Base-by-base conservation (phyloP, 2,888 invertebrate species). In the Trachelus iudaicus region DNA sequence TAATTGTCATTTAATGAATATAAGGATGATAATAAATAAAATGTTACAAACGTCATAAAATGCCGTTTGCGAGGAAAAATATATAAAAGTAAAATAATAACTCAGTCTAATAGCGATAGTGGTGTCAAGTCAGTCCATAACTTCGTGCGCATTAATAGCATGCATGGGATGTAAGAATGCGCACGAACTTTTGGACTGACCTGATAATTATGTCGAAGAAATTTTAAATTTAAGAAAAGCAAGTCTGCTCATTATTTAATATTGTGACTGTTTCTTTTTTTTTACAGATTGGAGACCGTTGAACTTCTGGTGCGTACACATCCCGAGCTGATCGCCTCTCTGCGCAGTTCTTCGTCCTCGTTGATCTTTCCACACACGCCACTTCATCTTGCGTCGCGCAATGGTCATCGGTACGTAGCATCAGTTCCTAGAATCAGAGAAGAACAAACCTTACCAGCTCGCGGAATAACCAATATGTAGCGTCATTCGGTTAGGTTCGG, bases 361-460 rank as follows among this genome's bases (percentile, higher is more conserved):
- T 84, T 91, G 85, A 92, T 94, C 76, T 95, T 95, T 90, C 93
- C 95, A 80, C 95, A 97, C 89, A 96, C 98, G 13, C 96, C 98
- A 1, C 93, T 99, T n/a, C 98, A 98, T 92, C 93, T 98, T 83
- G 98, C 98, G 81, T 97, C 97, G 90, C 95, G 97, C 84, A 97
- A 98, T 92, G 99, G 98, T 11, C 97, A 97, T 92, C 96, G 95
- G 95, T 94, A 69, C 30, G 76, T 23, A 11, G 37, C 15, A 30
- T 31, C 33, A 71, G 12, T 56, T 76, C 40, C 33, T 73, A 34
- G 34, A 74, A 30, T 35, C 35, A 23, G 9, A 56, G 56, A 56
- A 23, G 56, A 23, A 9, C 23, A 56, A 23, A 23, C 9, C 9
- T 56, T 23, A 23, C 23, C 6, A 56, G 56, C 23, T 56, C 56